phyloP scores from a whole-genome alignment of 2,797 vertebrate species.

The Triplophysa bombifrons region DNA sequence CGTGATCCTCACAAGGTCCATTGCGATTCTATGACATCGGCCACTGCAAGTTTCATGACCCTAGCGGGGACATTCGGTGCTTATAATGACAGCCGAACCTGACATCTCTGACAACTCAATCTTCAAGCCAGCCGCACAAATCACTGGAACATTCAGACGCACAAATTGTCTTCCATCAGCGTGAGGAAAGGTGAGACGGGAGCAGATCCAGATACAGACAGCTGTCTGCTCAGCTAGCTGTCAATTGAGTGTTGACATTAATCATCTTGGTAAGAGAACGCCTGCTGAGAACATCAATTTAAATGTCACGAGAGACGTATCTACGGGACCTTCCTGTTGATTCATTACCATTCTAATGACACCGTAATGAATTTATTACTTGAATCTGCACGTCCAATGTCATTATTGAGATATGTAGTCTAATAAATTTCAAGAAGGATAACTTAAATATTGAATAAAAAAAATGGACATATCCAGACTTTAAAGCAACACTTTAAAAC shows the following conservation, averaged over 20 bases:
- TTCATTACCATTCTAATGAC: constrained; percentile 17
- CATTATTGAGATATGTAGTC: background rate
- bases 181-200: background rate
- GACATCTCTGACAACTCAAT: background rate
- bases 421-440: too few relatives aligned
- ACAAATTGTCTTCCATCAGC: background rate
- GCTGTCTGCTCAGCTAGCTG: background rate
- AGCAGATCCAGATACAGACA: background rate
- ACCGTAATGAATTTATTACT: constrained; percentile 4
- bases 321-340: background rate
- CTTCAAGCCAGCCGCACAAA: background rate
- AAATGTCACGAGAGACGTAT: background rate
- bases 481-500: too few relatives aligned
- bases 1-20: background rate
- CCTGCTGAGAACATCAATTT: background rate
- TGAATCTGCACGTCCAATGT: too few relatives aligned
- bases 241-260: background rate
- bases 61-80: background rate
- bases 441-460: too few relatives aligned
- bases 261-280: background rate
- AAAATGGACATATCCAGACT: too few relatives aligned
- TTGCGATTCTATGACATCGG: background rate
- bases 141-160: background rate
- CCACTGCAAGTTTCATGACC: background rate
- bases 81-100: background rate